Base-by-base conservation (phyloP, 1,140 invertebrate genomes). In the Thereuonema tuberculata region DNA sequence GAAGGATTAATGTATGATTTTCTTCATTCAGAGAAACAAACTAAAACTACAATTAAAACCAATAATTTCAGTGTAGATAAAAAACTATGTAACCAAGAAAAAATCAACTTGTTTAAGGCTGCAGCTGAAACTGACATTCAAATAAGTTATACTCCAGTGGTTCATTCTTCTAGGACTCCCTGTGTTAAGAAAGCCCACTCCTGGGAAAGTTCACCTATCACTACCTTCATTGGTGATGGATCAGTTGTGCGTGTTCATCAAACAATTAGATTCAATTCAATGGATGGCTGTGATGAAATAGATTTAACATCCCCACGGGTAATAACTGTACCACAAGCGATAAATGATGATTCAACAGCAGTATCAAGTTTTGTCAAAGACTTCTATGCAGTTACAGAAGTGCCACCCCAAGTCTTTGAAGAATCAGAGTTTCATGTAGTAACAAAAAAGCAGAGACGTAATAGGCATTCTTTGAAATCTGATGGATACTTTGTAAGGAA, bases 381-480 rank as follows among this genome's bases (percentile, higher is more conserved):
- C 29, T 59, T 59, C 21, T 59, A 53, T 24, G 58, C 43, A 5
- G 47, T 24, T 2, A n/a, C 56, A 24, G 58, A 59, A 2, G 24
- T 56, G 5, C 46, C 49, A 17, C n/a, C n/a, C n/a, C 21, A 12
- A 17, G 2, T 49, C 3, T 2, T 59, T 5, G 58, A 60, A 28
- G 59, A 60, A 5, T 26, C 46, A 2, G 59, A 60, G 21, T 60
- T 60, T 55, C 59, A 43, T 20, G 50, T 46, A 5, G 59, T 60
- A 24, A 24, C 20, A 2, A 58, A 58, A 24, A 12, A 24, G 5
- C 37, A 58, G n/a, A 5, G 56, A 24, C 31, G 56, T 9, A 48
- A 26, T n/a, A 9, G 23, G 9, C 5, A 5, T 20, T 9, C n/a
- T 12, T 9, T n/a, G 37, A 50, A 17, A 20, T 5, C 48, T 14